Evolutionary conservation across 2,113 vertebrate species (phyloP).

Genomic region (Leptobrachium ailaonicum): DNA sequence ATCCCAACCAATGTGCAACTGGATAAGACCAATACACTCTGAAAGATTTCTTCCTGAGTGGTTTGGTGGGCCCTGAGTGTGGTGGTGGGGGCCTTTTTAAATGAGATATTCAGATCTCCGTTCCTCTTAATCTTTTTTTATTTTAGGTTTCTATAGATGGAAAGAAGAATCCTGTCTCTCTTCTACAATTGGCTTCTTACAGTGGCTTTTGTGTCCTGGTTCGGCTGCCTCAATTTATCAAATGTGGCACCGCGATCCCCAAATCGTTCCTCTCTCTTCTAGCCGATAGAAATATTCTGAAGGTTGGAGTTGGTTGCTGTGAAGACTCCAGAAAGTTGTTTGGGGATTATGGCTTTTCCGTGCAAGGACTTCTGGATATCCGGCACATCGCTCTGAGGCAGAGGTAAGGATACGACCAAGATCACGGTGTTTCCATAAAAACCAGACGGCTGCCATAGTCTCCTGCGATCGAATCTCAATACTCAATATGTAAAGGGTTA

Average conservation of each 20-base stretch:
- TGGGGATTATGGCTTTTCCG: slow-evolving; percentile 78
- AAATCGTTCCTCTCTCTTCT: slow-evolving; percentile 77
- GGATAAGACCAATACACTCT: no score
- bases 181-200: slow-evolving; percentile 86
- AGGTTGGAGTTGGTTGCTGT: slow-evolving; percentile 91
- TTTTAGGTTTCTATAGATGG: slow-evolving; percentile 83
- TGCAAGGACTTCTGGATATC: slow-evolving; percentile 84
- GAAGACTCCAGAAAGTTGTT: slow-evolving; percentile 87
- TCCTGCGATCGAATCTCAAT: no score
- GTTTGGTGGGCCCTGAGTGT: no score
- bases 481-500: no score
- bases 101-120: background rate
- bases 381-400: slow-evolving; percentile 84
- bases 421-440: no score
- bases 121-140: background rate
- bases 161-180: slow-evolving; percentile 76
- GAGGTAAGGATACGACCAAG: slow-evolving; percentile 59
- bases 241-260: slow-evolving; percentile 69
- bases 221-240: slow-evolving; percentile 75
- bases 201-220: slow-evolving; percentile 85
- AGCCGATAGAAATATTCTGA: slow-evolving; percentile 75
- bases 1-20: no score
- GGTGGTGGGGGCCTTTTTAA: no score
- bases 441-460: no score
- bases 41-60: no score